Conservation (phyloP, 1,140 invertebrate genomes). For the Danaus plexippus region DNA sequence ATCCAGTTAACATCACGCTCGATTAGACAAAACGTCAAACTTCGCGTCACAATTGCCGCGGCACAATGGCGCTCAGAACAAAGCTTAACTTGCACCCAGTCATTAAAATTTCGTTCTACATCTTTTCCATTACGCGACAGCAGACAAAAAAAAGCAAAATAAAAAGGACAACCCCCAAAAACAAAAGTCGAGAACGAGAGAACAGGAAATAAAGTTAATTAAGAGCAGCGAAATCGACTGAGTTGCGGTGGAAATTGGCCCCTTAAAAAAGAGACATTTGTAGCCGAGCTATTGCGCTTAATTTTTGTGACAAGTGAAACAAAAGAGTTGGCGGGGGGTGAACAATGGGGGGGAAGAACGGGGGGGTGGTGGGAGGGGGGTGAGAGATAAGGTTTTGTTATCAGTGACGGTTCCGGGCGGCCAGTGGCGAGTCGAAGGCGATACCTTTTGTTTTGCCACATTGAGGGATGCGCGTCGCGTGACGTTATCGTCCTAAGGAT, state of each 20-base stretch:
- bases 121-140: constrained; percentile 68
- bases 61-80: constrained; percentile 56
- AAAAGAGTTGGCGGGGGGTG: constrained; percentile 63
- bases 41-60: constrained; percentile 37
- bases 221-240: constrained; percentile 70
- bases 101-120: constrained; percentile 71
- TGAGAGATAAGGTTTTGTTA: constrained; percentile 62
- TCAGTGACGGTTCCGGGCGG: constrained; percentile 56
- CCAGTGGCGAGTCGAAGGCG: constrained; percentile 61
- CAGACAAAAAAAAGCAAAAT: constrained; percentile 69
- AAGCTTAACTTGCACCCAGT: constrained; percentile 64
- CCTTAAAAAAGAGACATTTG: constrained; percentile 71
- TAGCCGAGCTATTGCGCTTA: constrained; percentile 68
- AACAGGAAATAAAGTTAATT: constrained; percentile 72
- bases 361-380: constrained; percentile 20
- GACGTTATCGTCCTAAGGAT: constrained; percentile 59
- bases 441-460: constrained; percentile 66
- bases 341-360: constrained; percentile 28
- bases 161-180: constrained; percentile 63
- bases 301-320: constrained; percentile 72
- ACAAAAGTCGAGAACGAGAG: constrained; percentile 65
- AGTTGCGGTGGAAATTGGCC: constrained; percentile 70
- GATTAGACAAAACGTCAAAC: constrained; percentile 54
- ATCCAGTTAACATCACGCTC: constrained; percentile 36
- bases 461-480: constrained; percentile 64